phyloP scores from a whole-genome alignment of 37 sponge, comb jelly and placozoan genomes.

The Agelas oroides region DNA sequence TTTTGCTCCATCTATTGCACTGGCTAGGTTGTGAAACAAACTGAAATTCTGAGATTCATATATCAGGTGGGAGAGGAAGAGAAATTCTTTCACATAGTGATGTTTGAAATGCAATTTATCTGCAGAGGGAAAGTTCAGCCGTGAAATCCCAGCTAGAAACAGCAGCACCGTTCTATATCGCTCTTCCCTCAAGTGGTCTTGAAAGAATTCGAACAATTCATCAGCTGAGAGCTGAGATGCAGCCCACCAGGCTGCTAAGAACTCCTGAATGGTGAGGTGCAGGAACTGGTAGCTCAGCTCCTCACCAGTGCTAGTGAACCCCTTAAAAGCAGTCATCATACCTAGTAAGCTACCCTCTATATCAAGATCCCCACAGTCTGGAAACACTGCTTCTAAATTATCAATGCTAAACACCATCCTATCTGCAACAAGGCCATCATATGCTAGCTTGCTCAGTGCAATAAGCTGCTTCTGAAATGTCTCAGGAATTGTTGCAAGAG shows the following conservation, averaged over 20 bases:
- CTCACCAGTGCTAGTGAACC: neutral
- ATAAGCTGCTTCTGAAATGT: neutral
- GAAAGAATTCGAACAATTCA: neutral
- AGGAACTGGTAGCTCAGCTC: neutral
- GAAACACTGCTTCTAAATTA: neutral
- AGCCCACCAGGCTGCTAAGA: conserved; percentile 16
- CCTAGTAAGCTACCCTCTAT: neutral
- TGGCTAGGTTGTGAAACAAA: too few species aligned
- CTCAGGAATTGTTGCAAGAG: neutral
- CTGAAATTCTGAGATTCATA: too few species aligned
- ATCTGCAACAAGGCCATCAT: neutral
- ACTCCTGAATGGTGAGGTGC: conserved; percentile 30
- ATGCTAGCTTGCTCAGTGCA: neutral
- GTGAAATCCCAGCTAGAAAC: conserved; percentile 6
- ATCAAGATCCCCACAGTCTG: neutral
- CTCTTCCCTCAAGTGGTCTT: neutral
- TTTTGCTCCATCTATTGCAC: too few species aligned
- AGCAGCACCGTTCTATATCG: neutral
- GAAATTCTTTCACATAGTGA: too few species aligned
- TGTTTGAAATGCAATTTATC: neutral
- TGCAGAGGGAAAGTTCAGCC: neutral
- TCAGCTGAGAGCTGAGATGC: neutral
- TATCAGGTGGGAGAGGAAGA: too few species aligned
- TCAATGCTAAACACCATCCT: neutral
- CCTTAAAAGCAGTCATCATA: neutral